These are phyloP conservation scores for Geotria australis DNA, from an alignment of 2,797 vertebrate species.

Conservation along the genomic window DNA sequence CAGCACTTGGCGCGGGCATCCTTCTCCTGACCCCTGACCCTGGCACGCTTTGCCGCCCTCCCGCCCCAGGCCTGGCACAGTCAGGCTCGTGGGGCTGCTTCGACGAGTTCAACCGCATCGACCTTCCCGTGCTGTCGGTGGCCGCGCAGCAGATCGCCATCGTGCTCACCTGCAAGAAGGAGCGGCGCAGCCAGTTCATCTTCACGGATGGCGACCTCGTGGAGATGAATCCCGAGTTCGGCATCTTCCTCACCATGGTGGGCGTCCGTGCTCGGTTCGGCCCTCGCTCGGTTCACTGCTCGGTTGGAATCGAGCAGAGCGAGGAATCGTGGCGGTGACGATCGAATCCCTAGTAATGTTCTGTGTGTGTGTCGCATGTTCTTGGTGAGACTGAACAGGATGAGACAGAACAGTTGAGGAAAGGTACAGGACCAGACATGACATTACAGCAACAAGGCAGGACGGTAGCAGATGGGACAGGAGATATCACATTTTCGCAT, in stretches of 20 bases:
- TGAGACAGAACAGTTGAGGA: no score
- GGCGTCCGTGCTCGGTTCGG: conserved; percentile 2
- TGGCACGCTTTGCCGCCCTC: no score
- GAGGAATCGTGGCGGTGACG: not conserved
- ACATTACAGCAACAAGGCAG: no score
- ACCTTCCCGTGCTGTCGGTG: conserved; percentile 73
- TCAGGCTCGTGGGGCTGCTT: conserved; percentile 98
- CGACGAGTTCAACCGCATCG: conserved; percentile 85
- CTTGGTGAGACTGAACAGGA: no score
- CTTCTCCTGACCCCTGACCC: no score
- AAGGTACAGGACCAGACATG: no score
- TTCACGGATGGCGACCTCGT: conserved; percentile 78
- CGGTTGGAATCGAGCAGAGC: no score
- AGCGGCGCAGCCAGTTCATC: conserved; percentile 40
- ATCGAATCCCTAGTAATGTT: not conserved
- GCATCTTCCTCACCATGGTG: conserved; percentile 90
- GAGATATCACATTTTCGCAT: no score
- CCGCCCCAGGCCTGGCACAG: conserved; percentile 45
- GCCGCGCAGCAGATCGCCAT: conserved; percentile 84
- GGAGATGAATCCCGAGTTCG: conserved; percentile 82
- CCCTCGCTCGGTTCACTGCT: not conserved
- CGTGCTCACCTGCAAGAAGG: conserved; percentile 70
- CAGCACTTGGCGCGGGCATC: no score
- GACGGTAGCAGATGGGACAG: no score
- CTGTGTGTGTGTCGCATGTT: not conserved